These are phyloP conservation scores for Tetraneura akinire DNA, from an alignment of 1,140 invertebrate genomes.

Conservation along the genomic window DNA sequence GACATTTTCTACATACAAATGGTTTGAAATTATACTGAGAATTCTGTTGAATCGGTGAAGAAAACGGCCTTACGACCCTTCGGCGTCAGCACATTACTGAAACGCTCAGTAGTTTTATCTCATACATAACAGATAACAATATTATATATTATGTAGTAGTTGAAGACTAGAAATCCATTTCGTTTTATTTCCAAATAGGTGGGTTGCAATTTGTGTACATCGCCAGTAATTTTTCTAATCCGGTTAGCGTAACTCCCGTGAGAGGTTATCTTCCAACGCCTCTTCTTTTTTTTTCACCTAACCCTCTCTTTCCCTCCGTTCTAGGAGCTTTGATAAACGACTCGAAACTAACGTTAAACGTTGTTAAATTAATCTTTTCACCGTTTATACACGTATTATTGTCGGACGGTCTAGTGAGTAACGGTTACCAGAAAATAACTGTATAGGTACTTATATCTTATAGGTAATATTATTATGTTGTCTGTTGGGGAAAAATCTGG, in stretches of 20 bases:
- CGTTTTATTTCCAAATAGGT: neutral
- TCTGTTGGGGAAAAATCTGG: neutral
- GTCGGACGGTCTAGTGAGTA: neutral
- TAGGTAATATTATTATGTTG: neutral
- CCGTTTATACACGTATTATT: neutral
- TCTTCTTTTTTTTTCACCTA: neutral
- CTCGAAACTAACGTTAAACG: constrained; percentile 11
- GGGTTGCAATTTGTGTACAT: constrained; percentile 31
- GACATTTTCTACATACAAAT: no score
- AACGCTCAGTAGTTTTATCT: neutral
- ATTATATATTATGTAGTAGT: neutral
- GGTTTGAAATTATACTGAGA: no score
- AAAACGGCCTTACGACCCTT: neutral
- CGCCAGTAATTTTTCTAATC: constrained; percentile 33
- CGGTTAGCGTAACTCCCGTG: constrained; percentile 12
- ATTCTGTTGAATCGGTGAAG: neutral
- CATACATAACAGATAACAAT: no score
- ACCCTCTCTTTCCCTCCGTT: neutral
- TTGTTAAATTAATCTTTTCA: constrained; percentile 37
- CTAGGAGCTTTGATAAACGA: constrained; percentile 26
- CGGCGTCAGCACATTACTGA: neutral
- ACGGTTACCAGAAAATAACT: neutral
- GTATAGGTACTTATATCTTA: neutral
- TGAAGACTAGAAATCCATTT: neutral
- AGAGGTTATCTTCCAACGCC: no score